These are phyloP conservation scores for Ips nitidus DNA, from an alignment of 1,140 invertebrate genomes.

Conservation along the genomic window DNA sequence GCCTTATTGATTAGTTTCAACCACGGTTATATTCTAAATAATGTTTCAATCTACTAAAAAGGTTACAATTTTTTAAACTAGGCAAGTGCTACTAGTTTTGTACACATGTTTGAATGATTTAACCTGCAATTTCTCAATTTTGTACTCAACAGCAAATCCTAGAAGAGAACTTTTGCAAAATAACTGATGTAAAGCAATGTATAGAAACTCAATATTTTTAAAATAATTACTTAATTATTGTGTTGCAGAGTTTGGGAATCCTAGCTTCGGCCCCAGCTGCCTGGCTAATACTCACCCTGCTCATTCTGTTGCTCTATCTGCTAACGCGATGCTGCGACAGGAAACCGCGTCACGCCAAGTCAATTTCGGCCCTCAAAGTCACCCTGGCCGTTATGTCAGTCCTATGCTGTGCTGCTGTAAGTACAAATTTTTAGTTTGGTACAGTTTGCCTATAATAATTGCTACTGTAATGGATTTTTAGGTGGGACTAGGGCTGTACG, in stretches of 20 bases:
- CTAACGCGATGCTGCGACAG: slow-evolving; percentile 92
- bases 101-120: too few species aligned
- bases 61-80: too few species aligned
- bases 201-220: not conserved
- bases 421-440: slow-evolving; percentile 1
- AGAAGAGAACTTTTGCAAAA: not conserved
- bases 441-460: not conserved
- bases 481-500: slow-evolving; percentile 79
- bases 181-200: not conserved
- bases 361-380: slow-evolving; percentile 82
- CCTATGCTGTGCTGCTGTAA: slow-evolving; percentile 72
- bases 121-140: too few species aligned
- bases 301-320: slow-evolving; percentile 85
- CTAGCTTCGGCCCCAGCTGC: slow-evolving; percentile 86
- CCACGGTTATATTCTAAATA: too few species aligned
- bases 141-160: not conserved
- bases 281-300: slow-evolving; percentile 84
- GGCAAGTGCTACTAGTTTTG: too few species aligned
- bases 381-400: slow-evolving; percentile 81
- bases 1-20: too few species aligned
- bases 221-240: not conserved
- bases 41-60: too few species aligned
- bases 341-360: slow-evolving; percentile 79
- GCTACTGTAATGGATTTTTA: slow-evolving; percentile 12
- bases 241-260: slow-evolving; percentile 80